These are phyloP conservation scores for Taxidea taxus DNA, from an alignment of 2,113 vertebrate species.

Conservation along the genomic window DNA sequence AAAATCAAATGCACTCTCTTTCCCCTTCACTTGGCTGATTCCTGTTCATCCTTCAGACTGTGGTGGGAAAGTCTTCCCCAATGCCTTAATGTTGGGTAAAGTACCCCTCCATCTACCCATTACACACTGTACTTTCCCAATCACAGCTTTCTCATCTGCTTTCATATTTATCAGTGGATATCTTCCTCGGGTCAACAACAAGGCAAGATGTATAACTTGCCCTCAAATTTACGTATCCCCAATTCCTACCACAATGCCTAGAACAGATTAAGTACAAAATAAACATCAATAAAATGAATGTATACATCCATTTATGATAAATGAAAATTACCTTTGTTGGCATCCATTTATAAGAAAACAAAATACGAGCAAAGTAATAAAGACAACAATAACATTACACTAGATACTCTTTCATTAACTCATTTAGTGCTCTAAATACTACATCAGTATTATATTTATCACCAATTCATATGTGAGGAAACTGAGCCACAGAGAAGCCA, in stretches of 20 bases:
- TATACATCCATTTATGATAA: neutral
- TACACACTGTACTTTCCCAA: neutral
- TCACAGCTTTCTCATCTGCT: neutral
- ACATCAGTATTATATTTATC: neutral
- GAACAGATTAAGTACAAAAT: neutral
- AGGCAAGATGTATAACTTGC: neutral
- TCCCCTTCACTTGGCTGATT: neutral
- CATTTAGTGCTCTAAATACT: neutral
- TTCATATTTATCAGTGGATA: neutral
- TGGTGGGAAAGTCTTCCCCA: neutral
- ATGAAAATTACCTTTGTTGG: neutral
- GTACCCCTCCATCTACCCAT: neutral
- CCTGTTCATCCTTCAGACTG: neutral
- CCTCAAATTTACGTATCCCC: neutral
- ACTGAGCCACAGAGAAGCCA: neutral
- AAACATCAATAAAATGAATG: neutral
- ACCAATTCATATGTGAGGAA: neutral
- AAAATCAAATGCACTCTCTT: neutral
- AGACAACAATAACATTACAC: neutral
- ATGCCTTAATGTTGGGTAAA: too few relatives aligned
- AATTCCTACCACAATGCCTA: neutral
- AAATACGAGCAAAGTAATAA: conserved; percentile 4
- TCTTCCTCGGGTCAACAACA: neutral
- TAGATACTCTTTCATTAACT: neutral
- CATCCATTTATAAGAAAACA: neutral